Base-by-base conservation (phyloP, 2,888 invertebrate genomes). In the Dasysyrphus albostriatus region DNA sequence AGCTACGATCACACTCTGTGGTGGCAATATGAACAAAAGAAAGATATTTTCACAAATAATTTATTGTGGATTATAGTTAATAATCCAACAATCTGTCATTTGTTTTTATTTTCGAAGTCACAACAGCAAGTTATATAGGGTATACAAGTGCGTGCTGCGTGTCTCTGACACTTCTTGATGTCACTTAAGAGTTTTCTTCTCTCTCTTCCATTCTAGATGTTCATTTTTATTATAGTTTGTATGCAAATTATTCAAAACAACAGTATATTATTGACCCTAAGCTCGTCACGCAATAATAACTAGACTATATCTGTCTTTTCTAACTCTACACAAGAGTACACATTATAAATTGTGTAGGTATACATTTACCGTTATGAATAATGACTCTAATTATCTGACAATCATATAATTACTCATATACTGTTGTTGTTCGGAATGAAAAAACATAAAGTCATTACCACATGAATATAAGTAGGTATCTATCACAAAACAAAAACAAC, bases 321-420 rank as follows among this genome's bases (percentile, higher is more conserved):
- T 10, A 47, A 54, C 51, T 61, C 44, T 29, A 29, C 49, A 24
- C 34, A 12, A 32, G 42, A 34, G 16, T 16, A 39, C 3, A 47
- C 47, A 32, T 65, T 16, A 54, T 54, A 32, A 47, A 9, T 19
- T 24, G 34, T 56, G 51, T 32, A 32, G 32, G 32, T 69, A 59
- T 78, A 69, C 14, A 69, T 74, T 76, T 76, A 81, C 85, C 69
- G 85, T 85, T 81, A 70, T 74, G 81, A 85, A 74, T 85, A 85
- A 85, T 81, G 77, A 81, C 85, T 77, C 49, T 51, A 85, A 85
- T 85, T 81, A 81, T 81, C 77, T 85, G 81, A 78, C 85, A 74
- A 58, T 59, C 77, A 70, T 81, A 77, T 85, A 81, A 85, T 85
- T 85, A 78, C 81, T 76, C 75, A 24, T 76, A 81, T 78, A 59